Evolutionary conservation across 2,113 vertebrate species (phyloP).

Genomic region (Baryphthengus martii): DNA sequence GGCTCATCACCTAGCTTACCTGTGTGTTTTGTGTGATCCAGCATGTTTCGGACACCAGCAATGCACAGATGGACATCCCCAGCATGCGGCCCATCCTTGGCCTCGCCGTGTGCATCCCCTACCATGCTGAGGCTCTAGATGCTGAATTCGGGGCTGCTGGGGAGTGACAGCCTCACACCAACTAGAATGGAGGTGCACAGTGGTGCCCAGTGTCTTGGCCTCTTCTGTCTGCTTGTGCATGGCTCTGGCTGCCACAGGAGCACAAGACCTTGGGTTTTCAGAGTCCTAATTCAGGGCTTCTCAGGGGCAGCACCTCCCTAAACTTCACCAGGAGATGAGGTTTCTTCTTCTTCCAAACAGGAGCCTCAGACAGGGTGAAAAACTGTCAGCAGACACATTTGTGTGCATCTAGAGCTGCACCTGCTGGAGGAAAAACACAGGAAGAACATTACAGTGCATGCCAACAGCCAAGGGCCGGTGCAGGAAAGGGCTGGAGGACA

Average conservation of each 20-base stretch:
- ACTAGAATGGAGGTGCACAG: background rate
- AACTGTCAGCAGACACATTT: background rate
- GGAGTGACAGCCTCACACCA: fast-evolving
- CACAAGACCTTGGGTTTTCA: background rate
- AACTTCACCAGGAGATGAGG: background rate
- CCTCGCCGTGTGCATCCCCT: fast-evolving
- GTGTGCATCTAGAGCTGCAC: background rate
- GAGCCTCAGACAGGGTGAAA: background rate
- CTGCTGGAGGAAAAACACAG: background rate
- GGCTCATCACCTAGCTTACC: fast-evolving
- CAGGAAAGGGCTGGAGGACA: background rate
- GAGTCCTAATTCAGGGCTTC: background rate
- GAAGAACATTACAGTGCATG: background rate
- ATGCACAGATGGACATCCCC: background rate
- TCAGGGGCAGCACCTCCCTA: background rate
- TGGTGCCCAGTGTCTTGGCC: background rate
- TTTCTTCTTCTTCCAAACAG: background rate
- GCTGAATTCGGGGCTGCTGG: background rate
- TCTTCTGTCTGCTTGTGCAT: background rate
- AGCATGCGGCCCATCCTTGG: background rate
- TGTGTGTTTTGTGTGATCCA: fast-evolving
- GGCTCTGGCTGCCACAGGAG: background rate
- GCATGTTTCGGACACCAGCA: fast-evolving
- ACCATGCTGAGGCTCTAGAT: background rate
- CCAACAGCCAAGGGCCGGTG: background rate